These are phyloP conservation scores for Phenacoccus solenopsis DNA, from an alignment of 1,140 invertebrate genomes.

Conservation along the genomic window DNA sequence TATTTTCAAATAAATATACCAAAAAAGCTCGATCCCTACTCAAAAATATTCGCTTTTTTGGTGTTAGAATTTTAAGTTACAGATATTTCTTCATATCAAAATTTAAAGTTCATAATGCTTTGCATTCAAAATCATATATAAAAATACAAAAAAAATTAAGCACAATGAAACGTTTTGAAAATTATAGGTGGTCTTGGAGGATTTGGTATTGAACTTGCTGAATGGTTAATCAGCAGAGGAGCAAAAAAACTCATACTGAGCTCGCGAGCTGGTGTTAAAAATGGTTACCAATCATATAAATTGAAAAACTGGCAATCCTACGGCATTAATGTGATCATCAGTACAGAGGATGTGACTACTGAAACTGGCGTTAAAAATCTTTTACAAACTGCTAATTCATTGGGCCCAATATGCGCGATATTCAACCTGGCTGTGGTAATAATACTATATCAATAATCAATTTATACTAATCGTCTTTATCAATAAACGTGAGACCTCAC, in stretches of 20 bases:
- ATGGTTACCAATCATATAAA: conserved; percentile 22
- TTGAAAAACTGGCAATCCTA: conserved; percentile 14
- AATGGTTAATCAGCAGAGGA: conserved; percentile 18
- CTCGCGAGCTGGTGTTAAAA: conserved; percentile 21
- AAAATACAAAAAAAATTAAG: too few species aligned
- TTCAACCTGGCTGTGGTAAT: conserved; percentile 21
- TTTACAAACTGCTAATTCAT: background rate
- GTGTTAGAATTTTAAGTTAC: too few species aligned
- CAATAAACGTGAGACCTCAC: too few species aligned
- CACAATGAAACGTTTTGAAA: too few species aligned
- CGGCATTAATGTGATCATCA: conserved; percentile 14
- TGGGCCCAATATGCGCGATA: conserved; percentile 18
- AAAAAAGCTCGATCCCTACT: too few species aligned
- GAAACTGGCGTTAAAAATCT: conserved; percentile 18
- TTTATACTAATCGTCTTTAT: too few species aligned
- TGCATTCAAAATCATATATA: too few species aligned
- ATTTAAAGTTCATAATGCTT: too few species aligned
- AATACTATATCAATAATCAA: too few species aligned
- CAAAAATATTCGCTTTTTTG: too few species aligned
- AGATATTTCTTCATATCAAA: too few species aligned
- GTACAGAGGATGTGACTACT: conserved; percentile 19
- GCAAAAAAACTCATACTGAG: conserved; percentile 20
- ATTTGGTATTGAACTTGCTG: conserved; percentile 21
- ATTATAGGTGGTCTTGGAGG: conserved; percentile 23
- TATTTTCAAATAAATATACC: too few species aligned